A percentile compares a stretch with the other conserved stretches of the same genome.
Conservation (phyloP, 2,113 vertebrate genomes). For the Leucopternis melanops region DNA sequence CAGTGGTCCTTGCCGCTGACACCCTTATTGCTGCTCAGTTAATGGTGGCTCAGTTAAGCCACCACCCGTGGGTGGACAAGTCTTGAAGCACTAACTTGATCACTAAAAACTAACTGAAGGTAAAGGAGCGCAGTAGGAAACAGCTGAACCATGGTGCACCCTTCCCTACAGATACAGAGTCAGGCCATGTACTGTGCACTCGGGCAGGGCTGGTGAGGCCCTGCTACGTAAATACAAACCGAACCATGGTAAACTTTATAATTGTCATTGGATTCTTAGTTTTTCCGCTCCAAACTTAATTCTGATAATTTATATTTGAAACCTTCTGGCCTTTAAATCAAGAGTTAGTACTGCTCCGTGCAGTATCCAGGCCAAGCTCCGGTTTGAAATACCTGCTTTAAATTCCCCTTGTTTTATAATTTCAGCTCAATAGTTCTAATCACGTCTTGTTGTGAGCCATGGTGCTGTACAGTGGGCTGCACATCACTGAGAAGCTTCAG, state of each 20-base stretch:
- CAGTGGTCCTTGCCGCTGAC: neutral
- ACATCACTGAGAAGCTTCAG: constrained; percentile 8
- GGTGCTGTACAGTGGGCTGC: neutral
- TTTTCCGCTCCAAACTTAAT: neutral
- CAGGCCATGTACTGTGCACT: neutral
- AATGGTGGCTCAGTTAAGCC: neutral
- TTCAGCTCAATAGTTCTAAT: constrained; percentile 23
- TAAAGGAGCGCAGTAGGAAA: neutral
- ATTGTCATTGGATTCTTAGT: neutral
- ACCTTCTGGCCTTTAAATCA: neutral
- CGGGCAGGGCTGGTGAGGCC: neutral
- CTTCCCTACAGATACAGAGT: neutral
- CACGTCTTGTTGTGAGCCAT: neutral
- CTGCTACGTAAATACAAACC: neutral
- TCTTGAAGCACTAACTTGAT: neutral
- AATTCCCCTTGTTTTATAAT: neutral
- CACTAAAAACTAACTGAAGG: neutral
- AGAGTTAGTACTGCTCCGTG: neutral
- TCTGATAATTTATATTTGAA: neutral
- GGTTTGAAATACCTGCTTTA: neutral
- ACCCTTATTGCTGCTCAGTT: neutral
- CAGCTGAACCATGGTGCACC: neutral
- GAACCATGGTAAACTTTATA: neutral
- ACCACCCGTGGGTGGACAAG: neutral
- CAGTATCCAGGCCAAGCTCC: neutral